Conservation (phyloP, 2,797 vertebrate genomes). For the Apogon talboti region DNA sequence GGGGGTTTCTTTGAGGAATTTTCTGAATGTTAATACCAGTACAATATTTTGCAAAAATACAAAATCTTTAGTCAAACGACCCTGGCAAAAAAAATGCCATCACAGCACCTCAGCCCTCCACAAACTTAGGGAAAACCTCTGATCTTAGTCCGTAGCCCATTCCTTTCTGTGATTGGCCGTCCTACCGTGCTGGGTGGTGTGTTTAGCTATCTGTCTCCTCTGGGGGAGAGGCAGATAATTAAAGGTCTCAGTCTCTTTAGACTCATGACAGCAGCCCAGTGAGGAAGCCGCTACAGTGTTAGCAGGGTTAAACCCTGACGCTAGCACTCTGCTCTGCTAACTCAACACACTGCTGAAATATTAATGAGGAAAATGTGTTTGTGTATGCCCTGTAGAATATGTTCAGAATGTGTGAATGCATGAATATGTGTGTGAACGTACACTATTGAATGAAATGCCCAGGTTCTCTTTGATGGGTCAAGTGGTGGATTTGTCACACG, state of each 20-base stretch:
- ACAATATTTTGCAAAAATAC: no score
- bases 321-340: constrained; percentile 72
- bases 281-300: constrained; percentile 53
- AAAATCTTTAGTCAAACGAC: no score
- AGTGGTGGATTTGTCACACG: constrained; percentile 55
- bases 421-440: constrained; percentile 6
- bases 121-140: no score
- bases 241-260: constrained; percentile 54
- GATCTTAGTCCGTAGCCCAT: no score
- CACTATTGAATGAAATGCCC: constrained; percentile 24
- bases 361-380: constrained; percentile 71
- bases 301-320: constrained; percentile 68
- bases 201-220: constrained; percentile 44
- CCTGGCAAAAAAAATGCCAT: no score
- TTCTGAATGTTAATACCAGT: no score
- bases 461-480: constrained; percentile 55
- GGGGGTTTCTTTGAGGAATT: no score
- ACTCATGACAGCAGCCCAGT: constrained; percentile 52
- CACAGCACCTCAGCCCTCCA: no score
- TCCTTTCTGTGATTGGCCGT: constrained; percentile 1
- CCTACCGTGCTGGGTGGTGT: constrained; percentile 14
- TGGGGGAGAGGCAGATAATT: constrained; percentile 57
- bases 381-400: constrained; percentile 35
- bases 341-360: constrained; percentile 75
- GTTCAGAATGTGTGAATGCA: constrained; percentile 25